A percentile compares a stretch with the other conserved stretches of the same genome.
phyloP scores from a whole-genome alignment of 2,888 invertebrate genomes.

The Nemotelus pantherinus region DNA sequence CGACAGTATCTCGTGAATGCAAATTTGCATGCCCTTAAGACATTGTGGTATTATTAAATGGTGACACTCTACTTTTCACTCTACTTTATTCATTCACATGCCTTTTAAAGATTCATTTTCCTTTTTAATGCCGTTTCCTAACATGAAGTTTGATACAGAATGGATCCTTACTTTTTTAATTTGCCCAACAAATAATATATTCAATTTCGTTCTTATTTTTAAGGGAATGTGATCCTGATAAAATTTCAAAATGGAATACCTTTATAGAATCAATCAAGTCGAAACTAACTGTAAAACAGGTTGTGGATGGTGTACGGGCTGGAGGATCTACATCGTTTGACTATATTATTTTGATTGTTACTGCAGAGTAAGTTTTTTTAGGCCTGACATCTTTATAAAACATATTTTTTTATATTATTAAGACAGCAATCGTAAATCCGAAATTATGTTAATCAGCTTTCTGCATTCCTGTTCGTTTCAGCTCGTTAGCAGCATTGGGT shows the following conservation, averaged over 20 bases:
- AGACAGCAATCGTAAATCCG: too few species aligned
- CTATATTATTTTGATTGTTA: constrained; percentile 79
- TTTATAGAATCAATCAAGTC: constrained; percentile 82
- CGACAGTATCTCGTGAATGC: too few species aligned
- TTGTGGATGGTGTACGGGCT: constrained; percentile 78
- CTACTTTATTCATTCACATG: too few species aligned
- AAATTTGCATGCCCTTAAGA: too few species aligned
- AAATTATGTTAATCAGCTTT: too few species aligned
- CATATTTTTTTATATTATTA: neutral
- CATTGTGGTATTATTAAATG: too few species aligned
- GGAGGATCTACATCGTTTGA: constrained; percentile 87
- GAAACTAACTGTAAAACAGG: constrained; percentile 83
- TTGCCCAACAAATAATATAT: neutral
- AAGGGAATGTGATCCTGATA: constrained; percentile 61
- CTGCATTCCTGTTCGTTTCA: constrained; percentile 58
- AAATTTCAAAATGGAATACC: constrained; percentile 73
- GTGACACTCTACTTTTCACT: too few species aligned
- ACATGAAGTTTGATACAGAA: too few species aligned
- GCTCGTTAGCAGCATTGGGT: constrained; percentile 84
- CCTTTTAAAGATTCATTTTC: too few species aligned
- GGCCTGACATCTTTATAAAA: neutral
- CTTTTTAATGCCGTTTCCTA: too few species aligned
- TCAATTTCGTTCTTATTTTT: neutral
- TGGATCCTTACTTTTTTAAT: too few species aligned
- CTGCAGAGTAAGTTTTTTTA: constrained; percentile 76